Base-by-base conservation (phyloP, 2,113 vertebrate species). In the Ptychochromis oligacanthus region DNA sequence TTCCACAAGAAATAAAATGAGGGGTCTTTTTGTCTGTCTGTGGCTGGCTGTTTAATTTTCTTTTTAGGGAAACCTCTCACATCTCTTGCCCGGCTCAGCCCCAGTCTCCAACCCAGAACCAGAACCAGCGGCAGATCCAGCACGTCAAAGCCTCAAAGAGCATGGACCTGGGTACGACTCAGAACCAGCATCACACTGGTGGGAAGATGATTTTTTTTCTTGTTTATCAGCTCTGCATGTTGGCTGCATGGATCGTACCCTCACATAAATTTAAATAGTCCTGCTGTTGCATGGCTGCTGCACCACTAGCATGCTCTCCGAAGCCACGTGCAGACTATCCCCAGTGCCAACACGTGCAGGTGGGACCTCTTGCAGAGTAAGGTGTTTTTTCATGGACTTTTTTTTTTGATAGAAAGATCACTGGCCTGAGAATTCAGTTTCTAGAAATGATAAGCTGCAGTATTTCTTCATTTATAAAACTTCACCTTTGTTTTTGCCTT, bases 61-160 rank as follows among this genome's bases (percentile, higher is more conserved):
- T n/a, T 87, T 88, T 76, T 79, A 93, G 94, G 79, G 84, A 87
- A 54, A 80, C 24, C 65, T 57, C 61, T 14, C 85, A 80, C 20
- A n/a, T 46, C 43, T 88, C 80, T 0, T 65, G 18, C 80, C 40
- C 24, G 17, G 90, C 90, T 52, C 89, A 89, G 67, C 91, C 88
- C 3, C 90, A 91, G 89, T 70, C 83, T 70, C 90, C 87, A 2
- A 6, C 31, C 78, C 89, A 86, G 78, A 80, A 7, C 49, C 87
- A 80, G 31, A 77, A 91, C 87, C 96, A 96, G 90, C 88, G 89
- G 57, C 97, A 98, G 93, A 94, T 96, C 93, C 96, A 97, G 93
- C 97, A 97, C 86, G 94, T 98, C 57, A 99, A 98, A 95, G 95
- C 97, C 62, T 99, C 97, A 3, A 99, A 98, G 93, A 99, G 98